Base-by-base conservation (phyloP, 1,140 invertebrate genomes). In the Mamestra configurata region DNA sequence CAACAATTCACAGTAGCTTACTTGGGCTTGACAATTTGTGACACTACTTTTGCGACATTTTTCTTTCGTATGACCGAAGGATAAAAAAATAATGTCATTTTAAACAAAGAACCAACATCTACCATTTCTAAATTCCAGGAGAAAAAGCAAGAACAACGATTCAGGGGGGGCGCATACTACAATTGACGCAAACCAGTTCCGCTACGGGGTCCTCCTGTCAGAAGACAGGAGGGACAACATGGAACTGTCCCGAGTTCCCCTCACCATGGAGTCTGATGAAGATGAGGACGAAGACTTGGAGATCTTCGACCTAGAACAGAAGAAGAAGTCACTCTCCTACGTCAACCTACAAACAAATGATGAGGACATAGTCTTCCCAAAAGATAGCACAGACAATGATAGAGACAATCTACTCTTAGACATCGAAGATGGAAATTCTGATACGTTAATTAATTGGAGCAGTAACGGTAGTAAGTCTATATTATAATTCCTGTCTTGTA, bases 231-330 rank as follows among this genome's bases (percentile, higher is more conserved):
- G 90, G 53, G 90, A 92, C 51, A 93, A 93, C 73, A 66, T 93
- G 20, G 93, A 95, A 87, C 71, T 92, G 15, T 92, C 92, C 61
- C 78, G 91, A 73, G 87, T 95, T 76, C 93, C 92, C n/a, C 71
- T 94, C 0, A 93, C 93, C 0, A 94, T 94, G 91, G 93, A 93
- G 31, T 95, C 93, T 18, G 93, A 94, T 77, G 93, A 94, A 24
- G 93, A 95, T 27, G 92, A 94, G 15, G 93, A 95, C 24, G 93
- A 94, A 59, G 92, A 95, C 51, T 81, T 95, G 37, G 93, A 95
- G 85, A 93, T 95, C 83, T 95, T 95, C 82, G 93, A 95, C 72
- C 82, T 95, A n/a, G 90, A 88, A 76, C 92, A 95, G 73, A 94
- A 95, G 81, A 93, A 89, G 66, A 93, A 93, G 79, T 93, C 92